These are phyloP conservation scores for Melanotaenia maccullochi DNA, from an alignment of 2,797 vertebrate genomes.

Conservation along the genomic window DNA sequence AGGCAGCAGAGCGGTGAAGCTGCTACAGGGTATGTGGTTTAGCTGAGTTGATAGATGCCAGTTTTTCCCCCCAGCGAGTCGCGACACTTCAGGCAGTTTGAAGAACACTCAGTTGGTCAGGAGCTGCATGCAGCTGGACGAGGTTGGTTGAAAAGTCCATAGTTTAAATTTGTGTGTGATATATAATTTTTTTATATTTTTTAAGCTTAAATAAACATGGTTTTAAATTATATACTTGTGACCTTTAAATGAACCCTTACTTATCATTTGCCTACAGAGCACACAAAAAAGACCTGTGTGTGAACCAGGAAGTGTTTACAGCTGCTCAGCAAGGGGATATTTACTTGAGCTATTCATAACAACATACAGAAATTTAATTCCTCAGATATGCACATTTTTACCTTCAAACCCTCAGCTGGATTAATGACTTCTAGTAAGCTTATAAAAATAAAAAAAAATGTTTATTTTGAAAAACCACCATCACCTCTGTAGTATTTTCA, in stretches of 20 bases:
- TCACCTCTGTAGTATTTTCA: slow-evolving; percentile 4
- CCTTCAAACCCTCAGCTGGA: background rate
- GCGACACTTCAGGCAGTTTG: slow-evolving; percentile 42
- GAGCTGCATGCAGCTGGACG: slow-evolving; percentile 16
- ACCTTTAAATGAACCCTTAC: slow-evolving; percentile 28
- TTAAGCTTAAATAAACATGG: background rate
- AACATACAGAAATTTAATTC: slow-evolving; percentile 4
- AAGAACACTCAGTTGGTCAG: slow-evolving; percentile 56
- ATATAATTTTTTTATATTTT: background rate
- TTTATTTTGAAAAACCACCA: background rate
- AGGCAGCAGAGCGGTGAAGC: slow-evolving; percentile 66
- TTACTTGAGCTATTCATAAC: slow-evolving; percentile 27
- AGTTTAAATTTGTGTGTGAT: slow-evolving; percentile 33
- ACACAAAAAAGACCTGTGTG: background rate
- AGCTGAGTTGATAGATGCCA: slow-evolving; percentile 57
- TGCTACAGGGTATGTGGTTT: slow-evolving; percentile 63
- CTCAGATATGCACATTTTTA: background rate
- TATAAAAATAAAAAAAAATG: background rate
- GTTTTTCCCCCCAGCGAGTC: background rate
- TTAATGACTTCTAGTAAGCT: background rate
- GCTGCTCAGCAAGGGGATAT: slow-evolving; percentile 16
- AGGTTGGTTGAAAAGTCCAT: slow-evolving; percentile 26
- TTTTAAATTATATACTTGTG: slow-evolving; percentile 18
- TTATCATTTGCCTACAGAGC: slow-evolving; percentile 11
- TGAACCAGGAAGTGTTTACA: slow-evolving; percentile 29